Conservation (phyloP, 2,888 invertebrate species). For the Acanthoscelides obtectus region DNA sequence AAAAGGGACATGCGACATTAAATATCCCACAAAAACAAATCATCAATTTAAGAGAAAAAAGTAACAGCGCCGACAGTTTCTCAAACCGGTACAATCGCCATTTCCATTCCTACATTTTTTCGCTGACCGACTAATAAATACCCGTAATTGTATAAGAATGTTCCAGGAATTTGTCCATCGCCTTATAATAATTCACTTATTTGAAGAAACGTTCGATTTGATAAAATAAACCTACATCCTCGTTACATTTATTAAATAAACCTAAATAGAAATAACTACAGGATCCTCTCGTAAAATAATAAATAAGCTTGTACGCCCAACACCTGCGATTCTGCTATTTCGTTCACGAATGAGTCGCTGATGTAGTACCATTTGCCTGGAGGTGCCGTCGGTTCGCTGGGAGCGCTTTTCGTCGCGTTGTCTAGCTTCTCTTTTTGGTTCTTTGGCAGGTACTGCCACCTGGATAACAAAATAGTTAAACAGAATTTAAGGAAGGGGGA, state of each 20-base stretch:
- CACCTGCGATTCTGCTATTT: conserved; percentile 75
- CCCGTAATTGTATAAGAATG: too few species aligned
- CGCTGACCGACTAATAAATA: too few species aligned
- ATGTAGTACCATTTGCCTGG: conserved; percentile 89
- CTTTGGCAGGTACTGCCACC: conserved; percentile 66
- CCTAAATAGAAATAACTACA: conserved; percentile 48
- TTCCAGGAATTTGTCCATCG: not conserved
- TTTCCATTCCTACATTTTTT: too few species aligned
- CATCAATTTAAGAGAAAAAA: too few species aligned
- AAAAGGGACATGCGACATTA: too few species aligned
- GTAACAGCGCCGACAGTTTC: too few species aligned
- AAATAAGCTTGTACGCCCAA: conserved; percentile 88
- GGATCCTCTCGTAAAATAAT: conserved; percentile 91
- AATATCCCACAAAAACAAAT: too few species aligned
- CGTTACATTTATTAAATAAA: not conserved
- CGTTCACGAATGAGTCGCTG: conserved; percentile 83
- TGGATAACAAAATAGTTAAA: not conserved
- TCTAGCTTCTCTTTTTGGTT: conserved; percentile 43
- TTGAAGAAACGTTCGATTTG: not conserved
- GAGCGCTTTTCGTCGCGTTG: conserved; percentile 45
- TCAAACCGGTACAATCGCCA: too few species aligned
- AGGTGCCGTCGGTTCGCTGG: conserved; percentile 49
- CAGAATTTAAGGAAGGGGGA: too few species aligned
- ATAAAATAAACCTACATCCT: not conserved
- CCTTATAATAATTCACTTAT: not conserved